These are phyloP conservation scores for Lasioglossum zephyrum DNA, from an alignment of 2,888 invertebrate genomes.

Conservation along the genomic window DNA sequence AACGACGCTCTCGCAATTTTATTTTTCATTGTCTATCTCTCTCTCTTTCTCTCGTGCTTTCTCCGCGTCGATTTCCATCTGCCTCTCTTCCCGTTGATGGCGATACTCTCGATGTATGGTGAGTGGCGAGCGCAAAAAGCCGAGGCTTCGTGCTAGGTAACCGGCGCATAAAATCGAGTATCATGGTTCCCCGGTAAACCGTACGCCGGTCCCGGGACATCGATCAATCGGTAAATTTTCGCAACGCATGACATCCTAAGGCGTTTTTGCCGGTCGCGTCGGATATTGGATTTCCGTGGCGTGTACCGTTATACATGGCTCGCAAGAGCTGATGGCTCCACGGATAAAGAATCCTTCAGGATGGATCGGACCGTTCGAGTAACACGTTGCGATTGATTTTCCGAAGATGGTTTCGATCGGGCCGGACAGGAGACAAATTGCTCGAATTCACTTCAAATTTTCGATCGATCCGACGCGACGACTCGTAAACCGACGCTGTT, in stretches of 20 bases:
- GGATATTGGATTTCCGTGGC: conserved; percentile 69
- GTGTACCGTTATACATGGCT: conserved; percentile 60
- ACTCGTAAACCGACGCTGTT: background rate
- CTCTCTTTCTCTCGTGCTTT: background rate
- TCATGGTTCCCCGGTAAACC: conserved; percentile 45
- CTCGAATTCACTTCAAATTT: conserved; percentile 41
- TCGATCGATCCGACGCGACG: conserved; percentile 35
- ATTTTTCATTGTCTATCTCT: background rate
- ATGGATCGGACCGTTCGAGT: conserved; percentile 67
- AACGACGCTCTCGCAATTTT: background rate
- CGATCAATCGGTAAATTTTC: conserved; percentile 65
- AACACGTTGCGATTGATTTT: conserved; percentile 67
- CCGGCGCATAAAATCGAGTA: conserved; percentile 63
- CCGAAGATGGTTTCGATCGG: conserved; percentile 47
- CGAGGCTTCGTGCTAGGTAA: conserved; percentile 37
- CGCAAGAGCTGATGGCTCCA: conserved; percentile 52
- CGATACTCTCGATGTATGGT: conserved; percentile 42
- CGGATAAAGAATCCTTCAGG: conserved; percentile 61
- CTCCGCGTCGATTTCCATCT: background rate
- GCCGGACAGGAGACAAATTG: conserved; percentile 59
- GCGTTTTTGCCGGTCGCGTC: conserved; percentile 62
- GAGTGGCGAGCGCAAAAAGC: conserved; percentile 43
- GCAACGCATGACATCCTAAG: conserved; percentile 58
- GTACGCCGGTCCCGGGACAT: conserved; percentile 42
- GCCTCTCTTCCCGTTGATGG: conserved; percentile 19